Base-by-base conservation (phyloP, 2,113 vertebrate species). In the Solea senegalensis region DNA sequence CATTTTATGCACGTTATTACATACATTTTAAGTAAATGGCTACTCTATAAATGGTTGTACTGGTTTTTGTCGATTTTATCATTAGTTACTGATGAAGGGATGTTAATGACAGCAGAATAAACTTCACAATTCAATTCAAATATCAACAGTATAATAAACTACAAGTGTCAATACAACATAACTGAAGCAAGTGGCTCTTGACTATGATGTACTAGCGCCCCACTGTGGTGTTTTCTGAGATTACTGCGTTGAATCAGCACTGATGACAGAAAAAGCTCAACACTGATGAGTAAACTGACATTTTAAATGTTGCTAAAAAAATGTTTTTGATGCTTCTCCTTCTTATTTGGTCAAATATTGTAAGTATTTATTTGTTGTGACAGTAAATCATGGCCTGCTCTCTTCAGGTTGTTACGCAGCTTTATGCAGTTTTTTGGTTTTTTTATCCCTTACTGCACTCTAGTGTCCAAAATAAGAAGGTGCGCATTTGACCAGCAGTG, bases 171-270 rank as follows among this genome's bases (percentile, higher is more conserved):
- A 28, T 43, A 53, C 56, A 56, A 43, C 14, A 49, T 48, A 65
- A 59, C 28, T 26, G 74, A 71, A 59, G 58, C 69, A 9, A 5
- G n/a, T 14, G 50, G 16, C 4, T 55, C 15, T 7, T 16, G 58
- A 73, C 2, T 44, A 46, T 83, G 82, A 69, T 27, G 71, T 75
- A 46, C 78, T 82, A 86, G 79, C 84, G 66, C 90, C 89, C 69
- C 82, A 70, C 21, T 85, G 46, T 89, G 90, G 82, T 80, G 15
- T 66, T 15, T 57, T 12, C 5, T 34, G 34, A 46, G 8, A 49
- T n/a, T 28, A 70, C 16, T 44, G 14, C 62, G 60, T 13, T 12
- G 10, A 43, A 15, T 48, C 16, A 45, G n/a, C n/a, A 10, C 7
- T n/a, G 0, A 44, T 14, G 26, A 52, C 0, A 55, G 3, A 52